Evolutionary conservation across 1,140 invertebrate species (phyloP).

Genomic region (Saccostrea glomerata): DNA sequence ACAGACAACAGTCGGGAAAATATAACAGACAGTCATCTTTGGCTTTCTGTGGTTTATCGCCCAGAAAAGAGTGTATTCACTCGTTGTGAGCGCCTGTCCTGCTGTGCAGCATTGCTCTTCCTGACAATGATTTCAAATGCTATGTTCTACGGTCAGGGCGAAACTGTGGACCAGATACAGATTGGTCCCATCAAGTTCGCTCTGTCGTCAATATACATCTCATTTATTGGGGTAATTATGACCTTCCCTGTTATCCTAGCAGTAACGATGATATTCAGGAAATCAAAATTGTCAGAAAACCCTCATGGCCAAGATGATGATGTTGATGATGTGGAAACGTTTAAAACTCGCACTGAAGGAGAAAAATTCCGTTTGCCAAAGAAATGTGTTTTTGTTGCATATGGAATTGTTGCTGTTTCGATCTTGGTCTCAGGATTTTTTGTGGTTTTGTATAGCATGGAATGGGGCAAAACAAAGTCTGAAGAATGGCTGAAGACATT

Average conservation of each 20-base stretch:
- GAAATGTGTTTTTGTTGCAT: conserved; percentile 61
- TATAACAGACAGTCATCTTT: conserved; percentile 79
- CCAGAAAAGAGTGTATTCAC: conserved; percentile 80
- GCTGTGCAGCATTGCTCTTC: conserved; percentile 79
- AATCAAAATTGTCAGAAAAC: conserved; percentile 34
- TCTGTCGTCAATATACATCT: conserved; percentile 57
- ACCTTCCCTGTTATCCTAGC: conserved; percentile 51
- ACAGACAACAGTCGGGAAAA: conserved; percentile 74
- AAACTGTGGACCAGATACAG: conserved; percentile 41
- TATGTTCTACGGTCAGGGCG: conserved; percentile 78
- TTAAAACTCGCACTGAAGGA: conserved; percentile 40
- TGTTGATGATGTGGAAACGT: conserved; percentile 32
- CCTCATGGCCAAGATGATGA: conserved; percentile 14
- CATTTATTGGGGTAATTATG: conserved; percentile 57
- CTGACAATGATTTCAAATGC: conserved; percentile 80
- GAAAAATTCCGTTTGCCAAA: conserved; percentile 55
- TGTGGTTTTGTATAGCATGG: conserved; percentile 64
- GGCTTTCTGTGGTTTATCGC: conserved; percentile 79
- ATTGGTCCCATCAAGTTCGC: conserved; percentile 59
- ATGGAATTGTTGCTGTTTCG: conserved; percentile 53
- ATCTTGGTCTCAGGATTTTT: conserved; percentile 59
- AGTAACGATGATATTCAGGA: conserved; percentile 55
- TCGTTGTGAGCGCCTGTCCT: conserved; percentile 78
- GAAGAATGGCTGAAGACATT: conserved; percentile 66
- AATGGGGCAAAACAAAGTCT: conserved; percentile 67